Evolutionary conservation across 2,888 invertebrate species (phyloP).

Genomic region (Polydrusus tereticollis): DNA sequence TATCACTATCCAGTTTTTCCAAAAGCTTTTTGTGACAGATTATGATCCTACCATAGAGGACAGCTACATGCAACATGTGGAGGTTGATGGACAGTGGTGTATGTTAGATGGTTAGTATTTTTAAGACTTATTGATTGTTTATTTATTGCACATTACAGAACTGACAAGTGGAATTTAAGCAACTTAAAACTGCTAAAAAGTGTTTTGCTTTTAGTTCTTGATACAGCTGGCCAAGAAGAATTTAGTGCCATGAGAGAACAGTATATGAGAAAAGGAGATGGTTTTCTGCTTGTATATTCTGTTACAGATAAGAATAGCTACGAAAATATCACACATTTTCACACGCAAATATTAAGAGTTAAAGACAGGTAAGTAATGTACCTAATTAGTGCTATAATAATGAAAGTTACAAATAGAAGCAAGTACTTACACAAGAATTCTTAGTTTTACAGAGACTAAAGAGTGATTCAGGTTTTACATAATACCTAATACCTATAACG

Average conservation of each 20-base stretch:
- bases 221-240: constrained; percentile 96
- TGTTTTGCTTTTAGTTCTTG: constrained; percentile 76
- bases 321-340: constrained; percentile 88
- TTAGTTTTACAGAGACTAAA: no score
- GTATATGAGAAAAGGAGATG: constrained; percentile 94
- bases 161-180: no score
- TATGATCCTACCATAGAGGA: constrained; percentile 98
- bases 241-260: constrained; percentile 96
- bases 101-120: constrained; percentile 83
- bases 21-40: constrained; percentile 93
- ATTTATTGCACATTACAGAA: no score
- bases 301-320: constrained; percentile 93
- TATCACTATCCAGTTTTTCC: constrained; percentile 97
- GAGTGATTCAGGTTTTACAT: no score
- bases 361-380: constrained; percentile 76
- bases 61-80: constrained; percentile 93
- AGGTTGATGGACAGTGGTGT: constrained; percentile 93
- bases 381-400: background rate
- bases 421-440: no score
- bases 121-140: background rate
- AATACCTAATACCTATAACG: no score
- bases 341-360: constrained; percentile 90
- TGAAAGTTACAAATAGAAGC: no score
- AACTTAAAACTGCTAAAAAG: no score
- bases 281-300: constrained; percentile 92